These are phyloP conservation scores for Tychaedon coryphoeus DNA, from an alignment of 2,113 vertebrate species.

Conservation along the genomic window DNA sequence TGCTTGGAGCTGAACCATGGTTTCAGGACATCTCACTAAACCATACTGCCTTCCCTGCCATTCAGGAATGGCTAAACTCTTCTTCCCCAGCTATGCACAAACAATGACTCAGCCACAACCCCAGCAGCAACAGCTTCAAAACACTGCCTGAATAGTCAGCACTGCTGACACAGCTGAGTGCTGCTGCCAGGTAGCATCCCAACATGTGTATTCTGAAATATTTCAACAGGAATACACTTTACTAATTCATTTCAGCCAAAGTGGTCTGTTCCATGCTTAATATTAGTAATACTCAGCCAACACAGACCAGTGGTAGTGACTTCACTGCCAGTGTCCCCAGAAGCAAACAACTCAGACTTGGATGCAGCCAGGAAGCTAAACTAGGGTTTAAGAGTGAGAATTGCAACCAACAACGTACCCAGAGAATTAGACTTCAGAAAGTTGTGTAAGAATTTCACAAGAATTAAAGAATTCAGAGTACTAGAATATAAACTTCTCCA, in stretches of 20 bases:
- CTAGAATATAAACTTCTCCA: background rate
- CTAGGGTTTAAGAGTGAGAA: background rate
- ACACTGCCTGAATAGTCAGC: background rate
- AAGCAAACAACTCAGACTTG: background rate
- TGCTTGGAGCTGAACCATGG: background rate
- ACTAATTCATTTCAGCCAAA: background rate
- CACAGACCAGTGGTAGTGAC: background rate
- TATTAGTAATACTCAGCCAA: background rate
- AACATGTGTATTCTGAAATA: background rate
- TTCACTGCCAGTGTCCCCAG: background rate
- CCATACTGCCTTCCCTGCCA: background rate
- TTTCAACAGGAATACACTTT: background rate
- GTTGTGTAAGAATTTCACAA: background rate
- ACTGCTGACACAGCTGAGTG: background rate
- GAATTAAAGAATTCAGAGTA: background rate
- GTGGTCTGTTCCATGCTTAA: background rate
- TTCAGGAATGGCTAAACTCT: background rate
- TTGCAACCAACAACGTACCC: background rate
- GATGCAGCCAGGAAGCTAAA: background rate
- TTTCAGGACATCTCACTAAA: background rate
- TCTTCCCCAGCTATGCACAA: background rate
- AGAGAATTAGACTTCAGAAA: background rate
- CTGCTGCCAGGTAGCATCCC: background rate
- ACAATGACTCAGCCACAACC: background rate
- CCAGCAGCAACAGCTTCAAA: background rate